Evolutionary conservation across 2,797 vertebrate species (phyloP), one percentile per base, ranked within the genome.

Genomic region (Sebastes trivittatus): DNA sequence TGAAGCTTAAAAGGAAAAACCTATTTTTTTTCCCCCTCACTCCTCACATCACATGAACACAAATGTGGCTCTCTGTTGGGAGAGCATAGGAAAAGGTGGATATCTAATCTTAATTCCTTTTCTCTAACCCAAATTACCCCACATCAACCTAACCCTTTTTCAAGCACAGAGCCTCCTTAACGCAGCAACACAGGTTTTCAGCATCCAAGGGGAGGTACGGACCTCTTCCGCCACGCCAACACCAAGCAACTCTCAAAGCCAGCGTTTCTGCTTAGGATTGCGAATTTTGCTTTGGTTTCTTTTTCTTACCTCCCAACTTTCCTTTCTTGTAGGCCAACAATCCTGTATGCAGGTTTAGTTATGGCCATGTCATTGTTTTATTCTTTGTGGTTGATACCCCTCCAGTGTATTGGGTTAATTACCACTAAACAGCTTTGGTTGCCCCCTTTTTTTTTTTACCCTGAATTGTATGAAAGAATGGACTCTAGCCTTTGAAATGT

Each of bases 71-170:
- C 95, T 94, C 89, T 90, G 81, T 84, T 81, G 83, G 84, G 86
- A 85, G 91, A 93, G 92, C 85, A 20, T 93, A 93, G 92, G 89
- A 93, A 94, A 94, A 94, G 93, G 93, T 95, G 87, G 92, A 95
- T 87, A 87, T 93, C 93, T 96, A 95, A 96, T 95, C 94, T 90
- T 91, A 94, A 96, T 95, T 95, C 90, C 94, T 96, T 95, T 95
- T 94, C 96, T 96, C 96, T 96, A 96, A 96, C 96, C 95, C 93
- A 95, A 96, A 96, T 96, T 95, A 95, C 96, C 95, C 94, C 94
- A 94, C 91, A 83, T 94, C 94, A 93, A 91, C 89, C 94, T 95
- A 96, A 96, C 96, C 94, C 94, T 94, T 96, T 96, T 94, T 95
- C 94, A 96, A 96, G 94, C 92, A 92, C 96, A 96, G 95, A 95